Evolutionary conservation across 2,888 invertebrate species (phyloP).

Genomic region (Anagyrus pseudococci): DNA sequence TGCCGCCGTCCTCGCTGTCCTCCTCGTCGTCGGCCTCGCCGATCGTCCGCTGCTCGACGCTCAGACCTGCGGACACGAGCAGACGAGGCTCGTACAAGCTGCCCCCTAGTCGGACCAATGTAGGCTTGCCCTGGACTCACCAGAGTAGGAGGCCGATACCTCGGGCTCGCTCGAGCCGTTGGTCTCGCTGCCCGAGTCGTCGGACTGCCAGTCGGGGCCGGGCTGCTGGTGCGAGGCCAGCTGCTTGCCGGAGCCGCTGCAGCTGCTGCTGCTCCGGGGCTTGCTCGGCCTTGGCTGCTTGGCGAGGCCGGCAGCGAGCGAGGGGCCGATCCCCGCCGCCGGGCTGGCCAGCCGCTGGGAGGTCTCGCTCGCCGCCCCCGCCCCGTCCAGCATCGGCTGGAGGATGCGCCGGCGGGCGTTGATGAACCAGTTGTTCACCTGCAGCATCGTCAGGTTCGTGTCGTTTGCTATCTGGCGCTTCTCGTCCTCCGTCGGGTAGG

Average conservation of each 20-base stretch:
- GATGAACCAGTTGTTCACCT: constrained; percentile 94
- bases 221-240: constrained; percentile 41
- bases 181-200: constrained; percentile 58
- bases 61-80: constrained; percentile 7
- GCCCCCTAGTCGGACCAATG: too few relatives aligned
- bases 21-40: constrained; percentile 54
- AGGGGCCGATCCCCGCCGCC: too few relatives aligned
- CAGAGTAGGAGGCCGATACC: constrained; percentile 21
- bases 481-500: constrained; percentile 94
- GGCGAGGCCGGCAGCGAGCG: too few relatives aligned
- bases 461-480: constrained; percentile 88
- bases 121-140: too few relatives aligned
- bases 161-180: constrained; percentile 57
- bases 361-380: constrained; percentile 48
- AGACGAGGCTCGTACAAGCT: too few relatives aligned
- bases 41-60: constrained; percentile 10
- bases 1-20: constrained; percentile 58
- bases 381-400: constrained; percentile 89
- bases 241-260: constrained; percentile 46
- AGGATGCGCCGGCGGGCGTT: constrained; percentile 90
- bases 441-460: constrained; percentile 85
- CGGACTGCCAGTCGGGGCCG: constrained; percentile 54
- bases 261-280: constrained; percentile 47
- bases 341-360: too few relatives aligned
- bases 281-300: constrained; percentile 47